Evolutionary conservation across 23 tunicate genomes (phyloP).

Genomic region (Styela plicata): DNA sequence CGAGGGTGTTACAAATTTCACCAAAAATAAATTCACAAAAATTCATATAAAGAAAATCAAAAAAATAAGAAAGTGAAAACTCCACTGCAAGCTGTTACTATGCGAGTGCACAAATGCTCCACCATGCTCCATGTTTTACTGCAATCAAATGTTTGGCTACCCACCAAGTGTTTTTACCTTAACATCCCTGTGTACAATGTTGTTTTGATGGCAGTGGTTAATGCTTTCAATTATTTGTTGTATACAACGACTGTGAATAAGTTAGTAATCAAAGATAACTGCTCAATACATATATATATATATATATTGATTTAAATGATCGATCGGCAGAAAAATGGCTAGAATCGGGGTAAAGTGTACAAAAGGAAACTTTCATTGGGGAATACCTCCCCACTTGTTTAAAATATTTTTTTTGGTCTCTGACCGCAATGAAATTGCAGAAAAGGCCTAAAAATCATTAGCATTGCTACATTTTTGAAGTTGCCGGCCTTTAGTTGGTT

Average conservation of each 20-base stretch:
- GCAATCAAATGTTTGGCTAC: not conserved
- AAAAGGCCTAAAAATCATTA: no score
- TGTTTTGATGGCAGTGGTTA: slow-evolving; percentile 32
- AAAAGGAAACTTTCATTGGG: no score
- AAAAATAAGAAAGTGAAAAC: not conserved
- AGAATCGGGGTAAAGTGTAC: no score
- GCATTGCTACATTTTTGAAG: no score
- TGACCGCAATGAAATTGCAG: no score
- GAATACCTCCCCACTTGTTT: no score
- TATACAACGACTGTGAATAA: slow-evolving; percentile 44
- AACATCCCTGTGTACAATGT: slow-evolving; percentile 33
- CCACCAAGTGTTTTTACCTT: slow-evolving; percentile 29
- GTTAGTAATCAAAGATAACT: not conserved
- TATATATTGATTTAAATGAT: no score
- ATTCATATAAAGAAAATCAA: not conserved
- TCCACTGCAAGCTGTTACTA: not conserved
- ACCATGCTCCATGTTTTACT: not conserved
- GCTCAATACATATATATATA: no score
- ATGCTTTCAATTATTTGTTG: slow-evolving; percentile 42
- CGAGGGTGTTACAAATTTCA: no score
- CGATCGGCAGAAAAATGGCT: no score
- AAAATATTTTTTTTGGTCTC: no score
- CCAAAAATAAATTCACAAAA: not conserved
- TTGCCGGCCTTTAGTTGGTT: no score
- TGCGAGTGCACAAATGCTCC: not conserved